A percentile compares a stretch with the other conserved stretches of the same genome.
Conservation (phyloP, 2,888 invertebrate genomes). For the Nemapogon koenigi region DNA sequence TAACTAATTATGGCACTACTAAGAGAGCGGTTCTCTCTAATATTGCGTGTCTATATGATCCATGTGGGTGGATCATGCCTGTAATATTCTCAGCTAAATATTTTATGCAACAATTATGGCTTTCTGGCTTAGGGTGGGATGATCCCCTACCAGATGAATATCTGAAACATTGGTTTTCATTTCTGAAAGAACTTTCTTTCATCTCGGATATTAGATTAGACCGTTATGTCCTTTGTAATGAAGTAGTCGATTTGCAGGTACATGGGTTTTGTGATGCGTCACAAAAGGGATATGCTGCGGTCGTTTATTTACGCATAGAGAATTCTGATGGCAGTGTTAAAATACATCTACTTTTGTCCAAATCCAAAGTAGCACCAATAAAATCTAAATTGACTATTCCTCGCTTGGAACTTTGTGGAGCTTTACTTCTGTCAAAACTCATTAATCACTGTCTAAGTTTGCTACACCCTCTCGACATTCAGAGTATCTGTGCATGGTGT, state of each 20-base stretch:
- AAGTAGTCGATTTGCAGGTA: no score
- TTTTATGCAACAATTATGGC: no score
- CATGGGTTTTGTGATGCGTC: slow-evolving; percentile 7
- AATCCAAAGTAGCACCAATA: slow-evolving; percentile 2
- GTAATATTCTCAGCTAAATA: no score
- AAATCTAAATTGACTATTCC: slow-evolving; percentile 1
- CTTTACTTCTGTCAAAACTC: slow-evolving; percentile 6
- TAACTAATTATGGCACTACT: no score
- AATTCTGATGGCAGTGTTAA: not conserved
- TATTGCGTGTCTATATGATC: no score
- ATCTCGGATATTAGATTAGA: not conserved
- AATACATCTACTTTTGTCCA: not conserved
- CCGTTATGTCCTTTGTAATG: not conserved
- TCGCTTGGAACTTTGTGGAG: slow-evolving; percentile 5
- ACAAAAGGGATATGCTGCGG: not conserved
- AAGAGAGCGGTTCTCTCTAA: no score
- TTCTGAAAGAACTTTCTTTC: not conserved
- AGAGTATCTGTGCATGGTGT: slow-evolving; percentile 4
- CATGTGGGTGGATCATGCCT: no score
- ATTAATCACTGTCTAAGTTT: slow-evolving; percentile 5
- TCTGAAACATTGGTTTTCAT: not conserved
- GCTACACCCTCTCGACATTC: slow-evolving; percentile 2
- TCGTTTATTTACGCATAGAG: not conserved
- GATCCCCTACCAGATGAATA: not conserved
- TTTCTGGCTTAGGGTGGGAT: slow-evolving; percentile 1